Evolutionary conservation across 2,113 vertebrate genomes (phyloP).

Genomic region (Albula glossodonta): DNA sequence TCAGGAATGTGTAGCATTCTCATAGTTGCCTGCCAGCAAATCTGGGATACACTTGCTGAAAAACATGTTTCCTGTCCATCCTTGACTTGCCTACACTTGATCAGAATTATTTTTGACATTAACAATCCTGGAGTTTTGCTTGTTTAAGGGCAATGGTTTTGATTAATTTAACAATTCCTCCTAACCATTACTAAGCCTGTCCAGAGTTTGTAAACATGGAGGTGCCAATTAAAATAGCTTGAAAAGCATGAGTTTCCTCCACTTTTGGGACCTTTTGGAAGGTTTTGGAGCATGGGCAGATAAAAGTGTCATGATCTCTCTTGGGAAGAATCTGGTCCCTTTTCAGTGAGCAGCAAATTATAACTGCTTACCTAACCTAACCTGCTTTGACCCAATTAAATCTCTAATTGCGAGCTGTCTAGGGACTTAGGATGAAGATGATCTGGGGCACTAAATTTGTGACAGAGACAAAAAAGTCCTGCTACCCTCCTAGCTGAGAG

Average conservation of each 20-base stretch:
- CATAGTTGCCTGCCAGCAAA: not conserved
- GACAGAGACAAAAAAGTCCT: not conserved
- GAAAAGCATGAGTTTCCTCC: not conserved
- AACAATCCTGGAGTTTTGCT: not conserved
- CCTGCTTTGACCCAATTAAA: constrained; percentile 18
- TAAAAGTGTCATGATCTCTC: not conserved
- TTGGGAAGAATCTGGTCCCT: not conserved
- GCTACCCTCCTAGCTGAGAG: not conserved
- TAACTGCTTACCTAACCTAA: constrained; percentile 7
- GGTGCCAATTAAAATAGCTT: not conserved
- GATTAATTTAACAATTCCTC: not conserved
- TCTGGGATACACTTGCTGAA: constrained; percentile 14
- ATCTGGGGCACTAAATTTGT: not conserved
- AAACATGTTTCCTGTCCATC: not conserved
- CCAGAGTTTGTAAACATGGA: not conserved
- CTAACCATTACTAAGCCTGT: not conserved
- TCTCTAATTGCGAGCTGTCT: constrained; percentile 3
- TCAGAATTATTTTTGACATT: constrained; percentile 2
- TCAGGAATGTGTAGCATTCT: not conserved
- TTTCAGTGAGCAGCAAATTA: constrained; percentile 10
- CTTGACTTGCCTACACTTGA: not conserved
- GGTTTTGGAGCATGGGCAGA: not conserved
- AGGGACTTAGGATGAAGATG: not conserved
- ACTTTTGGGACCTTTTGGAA: not conserved
- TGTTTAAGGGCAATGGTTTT: not conserved